Base-by-base conservation (phyloP, 2,888 invertebrate species). In the Volucella bombylans region DNA sequence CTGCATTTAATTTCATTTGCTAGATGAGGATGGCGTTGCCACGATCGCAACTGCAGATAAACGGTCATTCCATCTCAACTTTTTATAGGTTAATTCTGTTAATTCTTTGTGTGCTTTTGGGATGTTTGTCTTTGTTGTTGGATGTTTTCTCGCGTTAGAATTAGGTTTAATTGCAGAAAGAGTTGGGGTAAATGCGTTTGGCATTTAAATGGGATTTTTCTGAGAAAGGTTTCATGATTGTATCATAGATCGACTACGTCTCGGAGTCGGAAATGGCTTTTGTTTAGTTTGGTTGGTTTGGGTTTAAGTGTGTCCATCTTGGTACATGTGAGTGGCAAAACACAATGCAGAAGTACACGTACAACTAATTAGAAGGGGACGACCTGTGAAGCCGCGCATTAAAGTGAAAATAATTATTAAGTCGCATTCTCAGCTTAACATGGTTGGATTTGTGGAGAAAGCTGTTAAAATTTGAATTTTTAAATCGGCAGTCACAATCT, bases 1-100 rank as follows among this genome's bases (percentile, higher is more conserved):
- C 57, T 82, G 82, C 78, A 73, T 61, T 78, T 82, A 73, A 82
- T 82, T 69, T 82, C 72, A 43, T 77, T 55, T 64, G 68, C 64
- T 67, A 62, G 62, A 69, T 18, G 50, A 49, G 14, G 67, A 47
- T 59, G 52, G 39, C 76, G 61, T 41, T 38, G n/a, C 43, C 31
- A 23, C 14, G 76, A 47, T 72, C 38, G 39, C 49, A 23, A 47
- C 65, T 45, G 52, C 41, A 64, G 80, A 69, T 69, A 71, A 65
- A 72, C 67, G 55, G 62, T 69, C 68, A 64, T 69, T 64, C 18
- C 57, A 59, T 64, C 50, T 64, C 38, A 39, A 14, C 9, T 41
- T 67, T 62, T 81, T 82, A 43, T 82, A 68, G 82, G 82, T 78
- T 82, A 82, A 82, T 78, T 72, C 76, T 23, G 31, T 31, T 31